These are phyloP conservation scores for western clawed frog (Xenopus tropicalis) DNA, from an alignment of 2,113 vertebrate species.

Conservation along the genomic window DNA sequence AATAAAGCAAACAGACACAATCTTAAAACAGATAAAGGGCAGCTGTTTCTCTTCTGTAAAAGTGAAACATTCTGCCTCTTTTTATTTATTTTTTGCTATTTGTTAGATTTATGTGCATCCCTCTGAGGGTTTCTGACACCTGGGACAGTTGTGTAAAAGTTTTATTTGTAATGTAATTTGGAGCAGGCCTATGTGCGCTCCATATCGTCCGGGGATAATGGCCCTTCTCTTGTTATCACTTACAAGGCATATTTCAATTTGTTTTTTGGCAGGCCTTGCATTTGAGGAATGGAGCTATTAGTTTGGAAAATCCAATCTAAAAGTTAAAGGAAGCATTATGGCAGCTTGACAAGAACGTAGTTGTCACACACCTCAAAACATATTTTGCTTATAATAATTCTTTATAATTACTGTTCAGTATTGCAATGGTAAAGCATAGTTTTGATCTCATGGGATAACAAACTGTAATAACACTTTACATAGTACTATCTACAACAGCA, in stretches of 20 bases:
- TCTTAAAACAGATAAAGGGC: conserved; percentile 43
- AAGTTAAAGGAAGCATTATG: conserved; percentile 42
- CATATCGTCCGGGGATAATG: conserved; percentile 39
- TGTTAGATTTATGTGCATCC: conserved; percentile 37
- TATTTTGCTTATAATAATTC: conserved; percentile 31
- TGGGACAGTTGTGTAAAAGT: conserved; percentile 37
- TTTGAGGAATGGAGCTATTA: conserved; percentile 45
- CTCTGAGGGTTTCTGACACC: conserved; percentile 32
- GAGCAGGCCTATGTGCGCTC: conserved; percentile 32
- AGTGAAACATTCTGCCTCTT: conserved; percentile 35
- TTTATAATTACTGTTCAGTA: conserved; percentile 22
- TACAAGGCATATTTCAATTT: conserved; percentile 45
- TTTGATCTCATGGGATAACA: no score
- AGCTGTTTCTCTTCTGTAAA: conserved; percentile 38
- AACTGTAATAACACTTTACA: no score
- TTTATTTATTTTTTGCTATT: conserved; percentile 37
- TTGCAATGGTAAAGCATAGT: background rate
- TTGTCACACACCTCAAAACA: conserved; percentile 19
- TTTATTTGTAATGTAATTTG: conserved; percentile 45
- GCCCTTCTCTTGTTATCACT: conserved; percentile 42
- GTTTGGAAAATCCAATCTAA: conserved; percentile 46
- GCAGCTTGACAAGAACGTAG: conserved; percentile 32
- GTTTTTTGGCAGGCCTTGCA: conserved; percentile 43
- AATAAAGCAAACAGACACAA: conserved; percentile 44
- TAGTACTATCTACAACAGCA: no score